Evolutionary conservation across 2,797 vertebrate species (phyloP).

Genomic region (Masticophis lateralis): DNA sequence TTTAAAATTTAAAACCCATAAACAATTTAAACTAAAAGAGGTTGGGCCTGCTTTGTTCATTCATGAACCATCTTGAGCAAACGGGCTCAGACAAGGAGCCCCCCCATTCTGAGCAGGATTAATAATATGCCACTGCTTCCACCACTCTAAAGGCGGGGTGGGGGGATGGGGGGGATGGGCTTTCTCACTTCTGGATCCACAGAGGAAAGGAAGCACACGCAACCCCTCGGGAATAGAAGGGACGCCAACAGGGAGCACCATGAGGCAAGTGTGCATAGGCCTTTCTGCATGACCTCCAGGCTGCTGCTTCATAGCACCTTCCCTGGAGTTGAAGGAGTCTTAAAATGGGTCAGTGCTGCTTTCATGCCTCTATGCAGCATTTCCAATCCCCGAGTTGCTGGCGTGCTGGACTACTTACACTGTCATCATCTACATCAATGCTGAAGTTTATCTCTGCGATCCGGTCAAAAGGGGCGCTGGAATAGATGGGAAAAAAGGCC

Average conservation of each 20-base stretch:
- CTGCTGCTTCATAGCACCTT: background rate
- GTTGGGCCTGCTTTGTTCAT: background rate
- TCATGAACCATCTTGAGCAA: background rate
- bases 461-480: slow-evolving; percentile 91
- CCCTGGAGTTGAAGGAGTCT: background rate
- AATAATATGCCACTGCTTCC: background rate
- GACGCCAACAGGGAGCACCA: background rate
- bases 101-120: background rate
- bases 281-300: no score
- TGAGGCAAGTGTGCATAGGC: background rate
- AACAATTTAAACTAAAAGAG: no score
- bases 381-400: background rate
- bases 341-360: no score
- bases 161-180: no score
- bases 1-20: no score
- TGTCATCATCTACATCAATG: slow-evolving; percentile 90
- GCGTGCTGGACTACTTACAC: slow-evolving; percentile 77
- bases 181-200: background rate
- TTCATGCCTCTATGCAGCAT: background rate
- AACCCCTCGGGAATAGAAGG: background rate
- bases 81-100: background rate
- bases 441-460: slow-evolving; percentile 96
- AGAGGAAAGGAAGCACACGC: background rate
- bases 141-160: accelerated
- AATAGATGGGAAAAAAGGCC: background rate